Evolutionary conservation across 2,113 vertebrate genomes (phyloP).

Genomic region (Cryptomyrus ogoouensis): DNA sequence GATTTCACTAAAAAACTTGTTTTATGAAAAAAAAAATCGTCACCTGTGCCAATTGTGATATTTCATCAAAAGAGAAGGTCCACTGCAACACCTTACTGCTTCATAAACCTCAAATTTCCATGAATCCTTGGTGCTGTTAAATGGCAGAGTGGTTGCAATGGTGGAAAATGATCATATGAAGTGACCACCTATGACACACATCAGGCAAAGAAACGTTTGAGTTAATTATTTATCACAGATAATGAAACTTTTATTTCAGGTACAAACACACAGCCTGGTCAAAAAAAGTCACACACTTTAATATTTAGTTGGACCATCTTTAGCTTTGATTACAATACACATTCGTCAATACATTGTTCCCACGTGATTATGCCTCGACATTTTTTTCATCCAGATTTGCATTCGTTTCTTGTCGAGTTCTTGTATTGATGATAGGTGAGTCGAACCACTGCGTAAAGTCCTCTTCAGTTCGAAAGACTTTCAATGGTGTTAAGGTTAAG

Average conservation of each 20-base stretch:
- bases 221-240: background rate
- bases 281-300: background rate
- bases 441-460: background rate
- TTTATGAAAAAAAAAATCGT: background rate
- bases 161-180: background rate
- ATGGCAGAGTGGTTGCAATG: background rate
- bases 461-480: background rate
- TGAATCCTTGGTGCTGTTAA: background rate
- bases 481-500: background rate
- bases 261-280: background rate
- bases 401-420: background rate
- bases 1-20: background rate
- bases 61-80: background rate
- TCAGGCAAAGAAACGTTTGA: background rate
- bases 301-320: background rate
- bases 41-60: slow-evolving; percentile 3
- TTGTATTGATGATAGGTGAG: background rate
- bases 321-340: background rate
- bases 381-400: background rate
- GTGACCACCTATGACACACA: background rate
- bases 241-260: background rate
- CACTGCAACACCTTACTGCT: background rate
- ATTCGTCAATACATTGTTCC: background rate
- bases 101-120: background rate
- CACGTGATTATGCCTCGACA: background rate